Conservation (phyloP, 1,140 invertebrate species). For the Frieseomelitta varia region DNA sequence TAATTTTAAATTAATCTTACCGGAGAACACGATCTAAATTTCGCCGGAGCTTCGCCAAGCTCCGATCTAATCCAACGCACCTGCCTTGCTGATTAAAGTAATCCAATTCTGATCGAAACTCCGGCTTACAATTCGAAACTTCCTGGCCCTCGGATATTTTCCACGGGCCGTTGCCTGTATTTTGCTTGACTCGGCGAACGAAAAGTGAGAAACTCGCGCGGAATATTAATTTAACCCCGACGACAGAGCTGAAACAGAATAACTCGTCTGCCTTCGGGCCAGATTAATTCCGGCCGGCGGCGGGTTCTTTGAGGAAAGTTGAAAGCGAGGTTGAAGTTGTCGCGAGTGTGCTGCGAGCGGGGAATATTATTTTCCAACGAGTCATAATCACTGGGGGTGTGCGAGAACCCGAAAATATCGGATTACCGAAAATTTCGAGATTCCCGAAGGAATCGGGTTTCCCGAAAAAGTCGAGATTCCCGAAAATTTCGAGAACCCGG, state of each 20-base stretch:
- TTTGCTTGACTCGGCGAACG: neutral
- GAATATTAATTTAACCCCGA: constrained; percentile 13
- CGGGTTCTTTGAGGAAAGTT: neutral
- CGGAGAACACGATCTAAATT: neutral
- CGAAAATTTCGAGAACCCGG: no score
- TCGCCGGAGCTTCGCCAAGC: no score
- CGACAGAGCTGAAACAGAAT: constrained; percentile 2
- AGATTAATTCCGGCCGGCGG: neutral
- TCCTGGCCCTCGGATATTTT: neutral
- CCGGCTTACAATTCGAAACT: neutral
- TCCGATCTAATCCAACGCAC: neutral
- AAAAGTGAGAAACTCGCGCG: neutral
- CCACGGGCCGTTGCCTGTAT: neutral
- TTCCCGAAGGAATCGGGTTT: no score
- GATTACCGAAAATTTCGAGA: no score
- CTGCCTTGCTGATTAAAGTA: neutral
- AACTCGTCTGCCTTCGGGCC: neutral
- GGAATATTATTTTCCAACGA: neutral
- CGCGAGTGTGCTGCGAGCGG: neutral
- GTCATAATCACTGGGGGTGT: no score
- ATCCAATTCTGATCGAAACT: neutral
- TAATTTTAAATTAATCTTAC: neutral
- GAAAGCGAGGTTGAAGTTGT: neutral
- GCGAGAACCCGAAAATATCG: no score
- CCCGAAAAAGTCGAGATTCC: no score